Percentiles rank a stretch among this genome's conserved stretches.
Evolutionary conservation across 1,140 invertebrate species (phyloP).

Genomic region (Lanistes nyassanus): DNA sequence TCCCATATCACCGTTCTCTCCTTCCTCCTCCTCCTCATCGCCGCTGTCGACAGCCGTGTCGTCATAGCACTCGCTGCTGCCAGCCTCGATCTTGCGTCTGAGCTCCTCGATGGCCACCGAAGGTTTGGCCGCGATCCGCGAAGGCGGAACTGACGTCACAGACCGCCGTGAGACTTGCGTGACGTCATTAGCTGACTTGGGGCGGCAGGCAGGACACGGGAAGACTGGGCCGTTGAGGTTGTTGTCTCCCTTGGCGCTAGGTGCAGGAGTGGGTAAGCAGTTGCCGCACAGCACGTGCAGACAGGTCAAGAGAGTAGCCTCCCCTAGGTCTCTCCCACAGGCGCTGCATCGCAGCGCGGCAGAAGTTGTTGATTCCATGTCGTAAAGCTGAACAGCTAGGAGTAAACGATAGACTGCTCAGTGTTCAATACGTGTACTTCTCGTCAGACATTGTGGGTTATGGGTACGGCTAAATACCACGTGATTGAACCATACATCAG

Average conservation of each 20-base stretch:
- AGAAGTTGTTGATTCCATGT: background rate
- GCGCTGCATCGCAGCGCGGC: constrained; percentile 2
- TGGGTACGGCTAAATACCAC: background rate
- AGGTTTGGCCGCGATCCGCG: constrained; percentile 11
- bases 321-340: constrained; percentile 10
- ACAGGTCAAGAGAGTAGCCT: constrained; percentile 27
- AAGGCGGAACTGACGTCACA: background rate
- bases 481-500: too few relatives aligned
- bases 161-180: background rate
- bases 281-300: constrained; percentile 30
- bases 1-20: background rate
- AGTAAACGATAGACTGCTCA: background rate
- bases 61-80: background rate
- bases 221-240: background rate
- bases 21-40: background rate
- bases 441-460: background rate
- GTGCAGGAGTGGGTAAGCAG: constrained; percentile 22
- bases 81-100: background rate
- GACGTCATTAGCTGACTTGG: background rate
- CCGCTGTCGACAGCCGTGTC: background rate
- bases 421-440: background rate
- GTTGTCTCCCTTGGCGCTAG: background rate
- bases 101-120: constrained; percentile 1
- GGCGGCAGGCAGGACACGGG: background rate
- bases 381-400: too few relatives aligned